A percentile compares a stretch with the other conserved stretches of the same genome.
Evolutionary conservation across 2,113 vertebrate genomes (phyloP).

Genomic region (Marmota flaviventris): DNA sequence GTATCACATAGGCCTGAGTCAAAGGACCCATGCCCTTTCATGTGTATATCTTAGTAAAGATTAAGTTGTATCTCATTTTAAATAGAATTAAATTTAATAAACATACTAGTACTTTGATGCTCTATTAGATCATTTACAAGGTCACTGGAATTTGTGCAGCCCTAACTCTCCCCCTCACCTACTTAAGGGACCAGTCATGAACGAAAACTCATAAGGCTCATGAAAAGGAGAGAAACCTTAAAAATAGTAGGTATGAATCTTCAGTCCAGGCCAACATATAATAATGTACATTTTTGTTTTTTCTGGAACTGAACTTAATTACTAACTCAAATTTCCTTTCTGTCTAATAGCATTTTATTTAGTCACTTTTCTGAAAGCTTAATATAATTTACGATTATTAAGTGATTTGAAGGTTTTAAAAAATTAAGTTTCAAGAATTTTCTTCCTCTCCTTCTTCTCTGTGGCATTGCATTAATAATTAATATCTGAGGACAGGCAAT

Average conservation of each 20-base stretch:
- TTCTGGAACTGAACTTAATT: background rate
- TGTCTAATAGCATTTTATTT: background rate
- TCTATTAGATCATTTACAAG: background rate
- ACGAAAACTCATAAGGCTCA: background rate
- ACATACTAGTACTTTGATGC: background rate
- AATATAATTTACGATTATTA: background rate
- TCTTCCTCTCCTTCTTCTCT: background rate
- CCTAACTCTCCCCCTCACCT: background rate
- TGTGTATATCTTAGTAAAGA: background rate
- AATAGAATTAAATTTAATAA: background rate
- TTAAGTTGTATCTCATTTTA: background rate
- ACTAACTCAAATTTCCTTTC: background rate
- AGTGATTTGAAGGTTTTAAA: background rate
- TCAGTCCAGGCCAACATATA: background rate
- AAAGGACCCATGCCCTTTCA: background rate
- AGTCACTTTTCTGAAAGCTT: background rate
- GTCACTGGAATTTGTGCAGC: background rate
- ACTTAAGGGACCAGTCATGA: background rate
- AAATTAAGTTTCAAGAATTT: background rate
- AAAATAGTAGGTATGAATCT: background rate
- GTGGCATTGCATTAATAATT: background rate
- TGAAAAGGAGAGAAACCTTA: background rate
- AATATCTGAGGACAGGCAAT: background rate
- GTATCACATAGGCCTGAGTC: background rate
- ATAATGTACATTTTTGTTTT: slow-evolving; percentile 1